Evolutionary conservation across 2,797 vertebrate species (phyloP), one percentile per base, ranked within the genome.

Genomic region (Amniataba percoides): DNA sequence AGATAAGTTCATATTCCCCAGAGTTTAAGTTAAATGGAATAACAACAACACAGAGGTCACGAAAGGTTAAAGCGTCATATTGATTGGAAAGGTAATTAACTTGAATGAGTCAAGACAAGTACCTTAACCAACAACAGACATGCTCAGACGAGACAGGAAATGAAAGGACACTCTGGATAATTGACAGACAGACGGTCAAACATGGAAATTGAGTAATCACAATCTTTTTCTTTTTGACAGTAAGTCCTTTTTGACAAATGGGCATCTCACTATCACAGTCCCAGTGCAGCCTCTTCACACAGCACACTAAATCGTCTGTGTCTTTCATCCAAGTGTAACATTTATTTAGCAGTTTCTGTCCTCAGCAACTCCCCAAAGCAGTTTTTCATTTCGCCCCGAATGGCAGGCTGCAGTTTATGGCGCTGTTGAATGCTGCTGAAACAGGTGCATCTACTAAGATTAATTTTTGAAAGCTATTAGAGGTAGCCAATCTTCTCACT

Each of bases 51-150:
- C 0, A n/a, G 60, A 80, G 89, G 88, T 90, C 89, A 90, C 66
- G 21, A 66, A 82, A 88, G 91, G 87, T 92, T 84, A 92, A 88
- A 89, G 66, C 61, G 63, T 80, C 45, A 39, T 81, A 93, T 92
- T 83, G 91, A 94, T 90, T 85, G 61, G 43, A 88, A 82, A 84
- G 45, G 49, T 90, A 92, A 93, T 94, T 85, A 89, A 90, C 78
- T 87, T 51, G 61, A 87, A 71, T 71, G 80, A 85, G 71, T 63
- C 42, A 56, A 43, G 56, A 77, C 60, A 70, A 87, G 72, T 79
- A 74, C 64, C 48, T 65, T 82, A 88, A 90, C 77, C 68, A 86
- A 74, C 34, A 74, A 34, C 59, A 75, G 60, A 62, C 46, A 77
- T 46, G 40, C 45, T 61, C 55, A 53, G 49, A 77, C 52, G 31